Conservation (phyloP, 2,888 invertebrate species). For the Autographa gamma region DNA sequence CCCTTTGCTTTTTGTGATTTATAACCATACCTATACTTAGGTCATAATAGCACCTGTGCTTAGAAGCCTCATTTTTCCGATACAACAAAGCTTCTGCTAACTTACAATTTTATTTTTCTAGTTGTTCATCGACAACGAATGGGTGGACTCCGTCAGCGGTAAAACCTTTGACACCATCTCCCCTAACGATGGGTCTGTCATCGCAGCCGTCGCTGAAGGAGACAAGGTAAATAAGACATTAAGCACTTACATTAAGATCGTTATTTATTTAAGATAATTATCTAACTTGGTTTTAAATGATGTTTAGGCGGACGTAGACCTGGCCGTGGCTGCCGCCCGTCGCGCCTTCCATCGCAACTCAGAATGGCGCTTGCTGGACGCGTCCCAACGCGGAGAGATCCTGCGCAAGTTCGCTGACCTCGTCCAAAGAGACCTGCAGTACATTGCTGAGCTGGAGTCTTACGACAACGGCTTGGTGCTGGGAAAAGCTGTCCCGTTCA, state of each 20-base stretch:
- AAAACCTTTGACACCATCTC: constrained; percentile 95
- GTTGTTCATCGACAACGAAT: constrained; percentile 80
- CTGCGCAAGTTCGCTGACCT: constrained; percentile 92
- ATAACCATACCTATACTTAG: no score
- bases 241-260: no score
- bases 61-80: no score
- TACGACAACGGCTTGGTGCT: constrained; percentile 97
- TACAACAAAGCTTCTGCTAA: no score
- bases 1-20: no score
- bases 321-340: constrained; percentile 93
- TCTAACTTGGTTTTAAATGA: constrained; percentile 2
- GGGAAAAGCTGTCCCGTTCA: constrained; percentile 87
- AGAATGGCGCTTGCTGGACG: constrained; percentile 94
- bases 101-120: constrained; percentile 43
- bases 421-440: constrained; percentile 94
- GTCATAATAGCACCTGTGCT: no score
- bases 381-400: constrained; percentile 92
- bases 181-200: constrained; percentile 92
- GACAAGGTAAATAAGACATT: constrained; percentile 90
- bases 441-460: constrained; percentile 95
- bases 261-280: no score
- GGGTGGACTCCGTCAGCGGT: constrained; percentile 92
- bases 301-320: constrained; percentile 91
- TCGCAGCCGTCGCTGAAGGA: constrained; percentile 93
- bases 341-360: constrained; percentile 90